Conservation (phyloP, 2,888 invertebrate species). For the Reticulitermes lucifugus region DNA sequence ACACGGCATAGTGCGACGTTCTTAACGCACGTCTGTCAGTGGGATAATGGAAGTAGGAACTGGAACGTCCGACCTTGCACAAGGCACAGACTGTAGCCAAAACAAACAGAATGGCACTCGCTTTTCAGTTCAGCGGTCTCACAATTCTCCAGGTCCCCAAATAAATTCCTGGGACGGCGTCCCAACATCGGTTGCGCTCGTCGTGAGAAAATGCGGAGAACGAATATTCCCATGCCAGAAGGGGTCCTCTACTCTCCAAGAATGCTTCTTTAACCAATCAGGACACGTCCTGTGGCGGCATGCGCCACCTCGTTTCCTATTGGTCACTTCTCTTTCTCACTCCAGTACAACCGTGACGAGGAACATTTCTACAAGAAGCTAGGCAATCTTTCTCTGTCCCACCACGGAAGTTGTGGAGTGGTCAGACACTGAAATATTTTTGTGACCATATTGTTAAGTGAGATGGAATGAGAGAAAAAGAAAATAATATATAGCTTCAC, state of each 20-base stretch:
- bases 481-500: too few species aligned
- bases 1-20: too few species aligned
- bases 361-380: constrained; percentile 7
- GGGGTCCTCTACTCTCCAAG: constrained; percentile 22
- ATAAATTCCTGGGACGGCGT: background rate
- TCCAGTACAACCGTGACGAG: background rate
- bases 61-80: too few species aligned
- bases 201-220: constrained; percentile 36
- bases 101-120: background rate
- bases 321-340: constrained; percentile 24
- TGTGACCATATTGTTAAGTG: too few species aligned
- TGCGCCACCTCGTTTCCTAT: constrained; percentile 44
- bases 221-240: constrained; percentile 33
- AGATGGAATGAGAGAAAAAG: too few species aligned
- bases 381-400: constrained; percentile 14
- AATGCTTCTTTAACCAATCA: constrained; percentile 33
- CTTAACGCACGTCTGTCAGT: too few species aligned
- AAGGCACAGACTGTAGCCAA: background rate
- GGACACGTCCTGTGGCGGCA: constrained; percentile 40
- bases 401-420: constrained; percentile 20
- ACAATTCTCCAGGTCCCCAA: constrained; percentile 1
- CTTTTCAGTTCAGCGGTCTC: background rate
- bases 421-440: background rate
- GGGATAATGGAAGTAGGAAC: too few species aligned
- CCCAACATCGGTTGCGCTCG: background rate